Conservation (phyloP, 2,888 invertebrate genomes). For the Phaedon cochleariae region DNA sequence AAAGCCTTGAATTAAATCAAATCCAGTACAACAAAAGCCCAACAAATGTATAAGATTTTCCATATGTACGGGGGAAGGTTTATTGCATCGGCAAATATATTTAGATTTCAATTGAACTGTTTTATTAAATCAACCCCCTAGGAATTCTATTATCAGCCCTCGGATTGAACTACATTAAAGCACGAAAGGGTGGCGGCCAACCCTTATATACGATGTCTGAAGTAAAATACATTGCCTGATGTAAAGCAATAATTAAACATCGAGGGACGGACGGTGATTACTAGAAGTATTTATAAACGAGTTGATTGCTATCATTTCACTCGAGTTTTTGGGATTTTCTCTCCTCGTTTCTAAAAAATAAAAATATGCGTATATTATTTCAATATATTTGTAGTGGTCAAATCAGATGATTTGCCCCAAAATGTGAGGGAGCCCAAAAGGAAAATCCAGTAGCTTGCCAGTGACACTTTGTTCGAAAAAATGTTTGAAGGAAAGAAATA, state of each 20-base stretch:
- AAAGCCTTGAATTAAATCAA: conserved; percentile 26
- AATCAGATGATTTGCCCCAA: no score
- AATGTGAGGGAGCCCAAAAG: no score
- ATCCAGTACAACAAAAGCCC: conserved; percentile 39
- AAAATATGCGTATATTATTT: no score
- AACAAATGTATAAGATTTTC: conserved; percentile 47
- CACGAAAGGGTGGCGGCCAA: conserved; percentile 46
- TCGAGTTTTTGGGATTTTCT: no score
- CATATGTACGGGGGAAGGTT: conserved; percentile 50
- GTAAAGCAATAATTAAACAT: conserved; percentile 25
- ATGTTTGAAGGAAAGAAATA: no score
- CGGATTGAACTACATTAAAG: conserved; percentile 35
- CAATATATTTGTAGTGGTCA: no score
- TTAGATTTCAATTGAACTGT: conserved; percentile 63
- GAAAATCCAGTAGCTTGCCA: no score
- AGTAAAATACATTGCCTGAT: conserved; percentile 16
- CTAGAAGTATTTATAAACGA: no score
- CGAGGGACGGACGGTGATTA: no score
- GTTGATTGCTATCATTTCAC: no score
- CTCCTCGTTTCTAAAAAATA: no score
- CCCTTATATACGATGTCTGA: conserved; percentile 30
- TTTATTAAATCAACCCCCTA: conserved; percentile 60
- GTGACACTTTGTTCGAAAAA: no score
- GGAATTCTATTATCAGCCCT: conserved; percentile 60
- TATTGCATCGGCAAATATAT: conserved; percentile 55